Evolutionary conservation across 2,797 vertebrate species (phyloP).

Genomic region (Trichosurus vulpecula): DNA sequence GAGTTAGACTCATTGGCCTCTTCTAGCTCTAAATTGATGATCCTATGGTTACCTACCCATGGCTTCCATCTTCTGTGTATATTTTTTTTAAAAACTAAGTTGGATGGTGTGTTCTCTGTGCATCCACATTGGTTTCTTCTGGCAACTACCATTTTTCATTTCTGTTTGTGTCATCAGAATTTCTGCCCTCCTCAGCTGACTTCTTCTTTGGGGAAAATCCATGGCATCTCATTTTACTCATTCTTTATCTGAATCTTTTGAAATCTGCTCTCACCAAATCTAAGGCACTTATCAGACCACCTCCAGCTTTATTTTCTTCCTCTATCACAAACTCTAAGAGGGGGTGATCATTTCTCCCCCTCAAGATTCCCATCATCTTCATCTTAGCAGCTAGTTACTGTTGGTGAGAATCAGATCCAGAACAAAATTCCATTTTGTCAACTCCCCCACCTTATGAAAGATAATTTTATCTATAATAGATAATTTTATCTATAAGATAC

Average conservation of each 20-base stretch:
- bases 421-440: neutral
- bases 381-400: neutral
- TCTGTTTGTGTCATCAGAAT: neutral
- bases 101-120: neutral
- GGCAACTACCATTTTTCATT: neutral
- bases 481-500: too few relatives aligned
- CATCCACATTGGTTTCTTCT: neutral
- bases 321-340: neutral
- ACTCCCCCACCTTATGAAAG: neutral
- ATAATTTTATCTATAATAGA: neutral
- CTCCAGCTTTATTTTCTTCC: neutral
- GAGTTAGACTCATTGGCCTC: neutral
- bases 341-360: neutral
- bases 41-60: neutral
- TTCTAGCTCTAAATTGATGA: neutral
- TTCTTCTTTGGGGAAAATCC: neutral
- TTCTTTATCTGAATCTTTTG: neutral
- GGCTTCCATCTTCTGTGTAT: neutral
- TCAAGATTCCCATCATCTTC: neutral
- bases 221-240: neutral
- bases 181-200: neutral
- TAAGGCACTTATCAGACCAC: neutral
- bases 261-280: neutral
- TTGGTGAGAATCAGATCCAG: neutral
- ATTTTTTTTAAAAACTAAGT: neutral